Evolutionary conservation across 2,888 invertebrate species (phyloP), one percentile per base, ranked within the genome.

Genomic region (Marronus borbonicus): DNA sequence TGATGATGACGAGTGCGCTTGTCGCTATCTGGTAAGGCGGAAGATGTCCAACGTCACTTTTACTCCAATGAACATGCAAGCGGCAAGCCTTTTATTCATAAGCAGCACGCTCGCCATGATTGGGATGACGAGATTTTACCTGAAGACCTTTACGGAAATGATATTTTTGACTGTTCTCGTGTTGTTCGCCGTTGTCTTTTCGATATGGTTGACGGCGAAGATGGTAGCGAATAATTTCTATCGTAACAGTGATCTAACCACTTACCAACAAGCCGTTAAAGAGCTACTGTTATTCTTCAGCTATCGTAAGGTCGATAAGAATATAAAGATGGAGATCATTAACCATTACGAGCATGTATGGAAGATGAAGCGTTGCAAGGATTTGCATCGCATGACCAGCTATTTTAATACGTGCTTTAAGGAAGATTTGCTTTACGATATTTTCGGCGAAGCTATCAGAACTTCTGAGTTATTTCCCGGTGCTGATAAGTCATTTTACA

Each of bases 321-420:
- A 76, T 24, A 58, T 84, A 8, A 80, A 80, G 31, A 76, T 77
- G 17, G 83, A 83, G 70, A 69, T 82, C 12, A 82, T 83, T 20
- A 79, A 81, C 20, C 81, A 85, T 68, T 85, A 80, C 70, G 83
- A 85, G 66, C 82, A 81, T 55, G 68, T 83, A n/a, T 84, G 84
- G 84, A 60, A 58, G 17, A 80, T 80, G 50, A 80, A 78, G 20
- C 72, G 79, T 62, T 80, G 82, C 3, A 80, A 82, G 60, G 66
- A 79, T 58, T 39, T 80, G 28, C 62, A 80, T 12, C 10, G 60
- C 24, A n/a, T 81, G 14, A 79, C 82, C 20, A 76, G 70, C 2
- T 50, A 52, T 14, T 82, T 82, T 31, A 79, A 78, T 70, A 69
- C 68, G 2, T 81, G 82, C 14, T 76, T 83, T 12, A 78, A 81